Evolutionary conservation across 2,113 vertebrate genomes (phyloP).

Genomic region (Leptobrachium ailaonicum): DNA sequence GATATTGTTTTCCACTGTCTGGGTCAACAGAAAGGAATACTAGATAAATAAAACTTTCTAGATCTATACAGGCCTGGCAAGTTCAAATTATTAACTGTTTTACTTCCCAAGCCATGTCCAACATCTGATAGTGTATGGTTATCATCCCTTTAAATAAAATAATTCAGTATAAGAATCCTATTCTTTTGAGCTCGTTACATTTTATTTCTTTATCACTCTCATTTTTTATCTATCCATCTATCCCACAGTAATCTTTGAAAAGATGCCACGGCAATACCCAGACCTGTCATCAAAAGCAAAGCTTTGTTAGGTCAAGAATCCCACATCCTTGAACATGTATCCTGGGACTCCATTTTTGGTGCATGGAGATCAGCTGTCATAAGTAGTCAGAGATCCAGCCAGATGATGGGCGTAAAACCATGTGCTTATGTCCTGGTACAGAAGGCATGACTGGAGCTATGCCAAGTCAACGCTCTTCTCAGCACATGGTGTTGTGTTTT

Average conservation of each 20-base stretch:
- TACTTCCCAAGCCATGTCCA: too few species aligned
- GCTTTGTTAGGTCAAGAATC: slow-evolving; percentile 3
- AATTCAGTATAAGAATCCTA: too few species aligned
- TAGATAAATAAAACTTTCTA: neutral
- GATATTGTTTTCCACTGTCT: neutral
- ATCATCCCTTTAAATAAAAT: too few species aligned
- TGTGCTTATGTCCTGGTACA: slow-evolving; percentile 35
- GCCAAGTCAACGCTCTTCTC: slow-evolving; percentile 22
- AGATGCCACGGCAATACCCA: too few species aligned
- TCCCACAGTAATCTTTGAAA: too few species aligned
- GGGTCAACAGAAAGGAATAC: neutral
- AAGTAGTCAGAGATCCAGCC: slow-evolving; percentile 25
- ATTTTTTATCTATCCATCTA: too few species aligned
- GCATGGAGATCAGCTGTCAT: slow-evolving; percentile 31
- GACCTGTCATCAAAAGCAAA: too few species aligned
- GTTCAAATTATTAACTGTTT: neutral
- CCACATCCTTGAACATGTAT: slow-evolving; percentile 27
- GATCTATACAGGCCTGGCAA: neutral
- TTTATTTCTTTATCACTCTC: too few species aligned
- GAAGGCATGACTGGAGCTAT: slow-evolving; percentile 42
- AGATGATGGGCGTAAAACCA: slow-evolving; percentile 35
- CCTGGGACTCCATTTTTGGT: slow-evolving; percentile 18
- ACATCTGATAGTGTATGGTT: too few species aligned
- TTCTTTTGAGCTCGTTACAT: too few species aligned
- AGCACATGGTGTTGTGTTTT: slow-evolving; percentile 35